Percentiles rank a stretch among this genome's conserved stretches.
Conservation (phyloP, 92 coral and sea anemone species). For the Micromussa lordhowensis region DNA sequence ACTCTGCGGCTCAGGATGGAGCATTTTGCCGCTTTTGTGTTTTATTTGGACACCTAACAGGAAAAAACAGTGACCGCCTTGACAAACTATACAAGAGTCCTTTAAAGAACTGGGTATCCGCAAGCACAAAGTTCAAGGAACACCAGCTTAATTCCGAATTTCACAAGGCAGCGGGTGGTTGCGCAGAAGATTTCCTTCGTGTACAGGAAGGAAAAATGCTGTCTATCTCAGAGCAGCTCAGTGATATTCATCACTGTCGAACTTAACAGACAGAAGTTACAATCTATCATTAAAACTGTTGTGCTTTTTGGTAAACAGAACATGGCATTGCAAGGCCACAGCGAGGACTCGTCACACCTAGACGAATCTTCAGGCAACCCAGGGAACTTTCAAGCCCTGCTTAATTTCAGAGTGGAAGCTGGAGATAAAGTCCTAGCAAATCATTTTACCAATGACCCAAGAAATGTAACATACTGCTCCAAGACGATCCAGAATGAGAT, state of each 20-base stretch:
- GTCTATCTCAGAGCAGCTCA: slow-evolving; percentile 52
- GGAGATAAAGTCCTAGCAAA: slow-evolving; percentile 59
- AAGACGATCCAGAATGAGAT: slow-evolving; percentile 65
- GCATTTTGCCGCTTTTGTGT: slow-evolving; percentile 54
- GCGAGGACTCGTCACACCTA: slow-evolving; percentile 69
- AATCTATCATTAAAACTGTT: slow-evolving; percentile 68
- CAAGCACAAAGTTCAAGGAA: slow-evolving; percentile 56
- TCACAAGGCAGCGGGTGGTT: slow-evolving; percentile 46
- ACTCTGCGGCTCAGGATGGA: slow-evolving; percentile 57
- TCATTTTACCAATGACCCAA: slow-evolving; percentile 59
- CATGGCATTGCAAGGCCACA: slow-evolving; percentile 72
- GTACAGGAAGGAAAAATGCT: slow-evolving; percentile 46
- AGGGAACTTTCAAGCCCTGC: slow-evolving; percentile 78
- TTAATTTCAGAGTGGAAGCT: slow-evolving; percentile 69
- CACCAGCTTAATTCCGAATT: slow-evolving; percentile 43
- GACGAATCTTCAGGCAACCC: slow-evolving; percentile 58
- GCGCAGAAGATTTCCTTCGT: slow-evolving; percentile 28
- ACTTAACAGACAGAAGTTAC: slow-evolving; percentile 65
- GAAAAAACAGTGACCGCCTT: slow-evolving; percentile 52
- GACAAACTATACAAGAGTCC: slow-evolving; percentile 51
- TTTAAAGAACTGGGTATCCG: slow-evolving; percentile 50
- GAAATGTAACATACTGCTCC: slow-evolving; percentile 60
- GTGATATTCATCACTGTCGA: slow-evolving; percentile 52
- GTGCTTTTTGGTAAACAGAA: slow-evolving; percentile 72
- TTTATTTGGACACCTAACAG: slow-evolving; percentile 55